Base-by-base conservation (phyloP, 2,797 vertebrate species). In the Gephyroberyx darwinii region DNA sequence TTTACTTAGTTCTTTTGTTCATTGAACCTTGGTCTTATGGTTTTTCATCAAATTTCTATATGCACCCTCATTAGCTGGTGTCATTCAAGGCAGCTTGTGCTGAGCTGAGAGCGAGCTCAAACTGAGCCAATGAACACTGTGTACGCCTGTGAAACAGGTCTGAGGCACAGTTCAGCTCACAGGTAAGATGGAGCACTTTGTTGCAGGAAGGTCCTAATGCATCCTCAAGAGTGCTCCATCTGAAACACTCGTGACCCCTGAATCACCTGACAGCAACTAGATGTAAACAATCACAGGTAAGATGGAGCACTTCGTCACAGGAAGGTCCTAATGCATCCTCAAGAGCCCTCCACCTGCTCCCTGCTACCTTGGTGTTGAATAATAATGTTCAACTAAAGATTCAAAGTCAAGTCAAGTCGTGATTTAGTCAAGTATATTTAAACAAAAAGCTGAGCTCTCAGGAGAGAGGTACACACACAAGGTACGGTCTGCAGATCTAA, bases 321-420 rank as follows among this genome's bases (percentile, higher is more conserved):
- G 79, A 83, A 88, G 81, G 74, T 83, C 78, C 86, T 92, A 92
- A 92, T 93, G 91, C 80, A 90, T 83, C 75, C 85, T 92, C 82
- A 81, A 92, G 90, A 72, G 82, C 83, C 64, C 87, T 91, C 82
- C 86, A 90, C 50, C 82, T 82, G 79, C 26, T 26, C 26, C 26
- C 26, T 26, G 4, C 26, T 26, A 26, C 26, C 26, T 26, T 26
- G 26, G 26, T 26, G n/a, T n/a, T n/a, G n/a, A n/a, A n/a, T n/a
- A n/a, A n/a, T n/a, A n/a, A n/a, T n/a, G n/a, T n/a, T n/a, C n/a
- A n/a, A n/a, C n/a, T n/a, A n/a, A n/a, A n/a, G n/a, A n/a, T n/a
- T n/a, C n/a, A n/a, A n/a, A n/a, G n/a, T n/a, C n/a, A n/a, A n/a
- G n/a, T n/a, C n/a, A n/a, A n/a, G n/a, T n/a, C n/a, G n/a, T n/a